These are phyloP conservation scores for Loriculus beryllinus DNA, from an alignment of 2,797 vertebrate species.

Conservation along the genomic window DNA sequence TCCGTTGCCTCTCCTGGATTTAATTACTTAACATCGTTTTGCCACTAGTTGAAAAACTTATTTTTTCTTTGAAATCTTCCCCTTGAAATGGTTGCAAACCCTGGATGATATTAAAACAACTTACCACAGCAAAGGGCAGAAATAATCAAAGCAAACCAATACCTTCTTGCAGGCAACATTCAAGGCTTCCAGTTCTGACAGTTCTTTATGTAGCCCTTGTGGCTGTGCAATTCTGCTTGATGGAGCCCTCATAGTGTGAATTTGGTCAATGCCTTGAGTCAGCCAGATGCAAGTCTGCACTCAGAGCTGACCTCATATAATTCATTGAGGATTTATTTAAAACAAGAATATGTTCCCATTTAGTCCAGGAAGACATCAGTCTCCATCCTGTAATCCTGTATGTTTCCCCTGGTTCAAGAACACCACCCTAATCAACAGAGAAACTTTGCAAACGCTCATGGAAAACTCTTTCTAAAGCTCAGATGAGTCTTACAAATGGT, in stretches of 20 bases:
- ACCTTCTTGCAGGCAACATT: neutral
- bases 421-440: neutral
- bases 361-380: neutral
- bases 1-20: neutral
- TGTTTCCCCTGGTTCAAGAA: neutral
- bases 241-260: neutral
- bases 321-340: neutral
- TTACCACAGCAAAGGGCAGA: neutral
- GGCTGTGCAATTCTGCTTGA: neutral
- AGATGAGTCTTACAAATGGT: neutral
- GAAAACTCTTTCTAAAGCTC: neutral
- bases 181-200: neutral
- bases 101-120: neutral
- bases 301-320: neutral
- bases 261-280: neutral
- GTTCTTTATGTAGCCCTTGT: neutral
- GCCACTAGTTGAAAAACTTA: neutral
- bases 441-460: neutral
- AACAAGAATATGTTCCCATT: neutral
- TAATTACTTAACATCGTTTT: neutral
- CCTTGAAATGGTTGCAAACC: neutral
- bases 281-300: neutral
- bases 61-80: neutral
- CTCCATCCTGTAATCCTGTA: neutral
- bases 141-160: conserved; percentile 2